Evolutionary conservation across 2,888 invertebrate species (phyloP), one percentile per base, ranked within the genome.

Genomic region (Psylliodes chrysocephalus): DNA sequence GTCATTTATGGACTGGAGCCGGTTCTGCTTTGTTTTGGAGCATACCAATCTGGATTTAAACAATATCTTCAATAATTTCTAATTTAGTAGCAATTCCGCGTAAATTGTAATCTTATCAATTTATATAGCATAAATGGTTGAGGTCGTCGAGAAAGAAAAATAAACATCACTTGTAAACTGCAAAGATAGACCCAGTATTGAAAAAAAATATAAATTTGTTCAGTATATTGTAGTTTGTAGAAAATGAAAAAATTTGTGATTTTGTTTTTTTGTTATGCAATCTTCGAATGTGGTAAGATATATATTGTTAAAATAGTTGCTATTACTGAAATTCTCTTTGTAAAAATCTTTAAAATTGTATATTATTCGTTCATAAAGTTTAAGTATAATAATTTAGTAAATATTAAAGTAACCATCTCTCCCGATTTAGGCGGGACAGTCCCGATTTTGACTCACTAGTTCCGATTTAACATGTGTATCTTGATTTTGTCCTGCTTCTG

Each of bases 81-180:
- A 8, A 19, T 17, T n/a, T 10, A 44, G 10, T 15, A 6, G 44
- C 8, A n/a, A 44, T 44, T 44, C 44, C 17, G 44, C 12, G 40
- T 40, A 40, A n/a, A 10, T 18, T 6, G 10, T 44, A 44, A 44
- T 44, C 44, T 44, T 44, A 44, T 44, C 44, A 1, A n/a, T n/a
- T n/a, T 1, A 19, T n/a, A 5, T 18, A 44, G 44, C 10, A 44
- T 44, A 17, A 44, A 44, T 1, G 6, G n/a, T 44, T 18, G 44
- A 18, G 44, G 18, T 44, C 44, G 44, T 17, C 17, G 19, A 44
- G 15, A 18, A 19, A 44, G 18, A 19, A 44, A 17, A 15, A 44
- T 10, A 44, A 7, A 44, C 44, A 3, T 19, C 2, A 44, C 10
- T 40, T 40, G 10, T 19, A 17, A n/a, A 44, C 15, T 44, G 15